phyloP scores from a whole-genome alignment of 2,113 vertebrate genomes.

The Strigops habroptila region DNA sequence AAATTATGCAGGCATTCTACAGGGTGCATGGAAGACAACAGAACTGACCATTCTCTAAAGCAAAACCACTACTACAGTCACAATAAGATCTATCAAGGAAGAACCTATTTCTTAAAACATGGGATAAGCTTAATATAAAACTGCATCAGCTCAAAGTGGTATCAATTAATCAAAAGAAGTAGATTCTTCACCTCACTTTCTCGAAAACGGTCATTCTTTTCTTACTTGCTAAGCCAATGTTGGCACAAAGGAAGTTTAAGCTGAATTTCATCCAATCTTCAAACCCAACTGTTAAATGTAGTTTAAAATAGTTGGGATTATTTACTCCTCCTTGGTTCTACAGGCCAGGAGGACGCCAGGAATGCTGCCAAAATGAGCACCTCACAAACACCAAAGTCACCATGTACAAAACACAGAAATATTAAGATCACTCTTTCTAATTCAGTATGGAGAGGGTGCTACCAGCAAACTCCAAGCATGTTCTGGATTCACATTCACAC shows the following conservation, averaged over 20 bases:
- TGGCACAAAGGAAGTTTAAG: conserved; percentile 29
- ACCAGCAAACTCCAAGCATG: neutral
- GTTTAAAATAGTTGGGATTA: conserved; percentile 28
- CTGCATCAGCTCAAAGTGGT: neutral
- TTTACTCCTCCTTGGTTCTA: neutral
- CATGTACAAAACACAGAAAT: neutral
- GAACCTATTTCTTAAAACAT: neutral
- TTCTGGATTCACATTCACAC: neutral
- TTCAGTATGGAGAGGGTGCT: accelerated
- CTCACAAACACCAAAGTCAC: neutral
- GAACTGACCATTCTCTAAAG: neutral
- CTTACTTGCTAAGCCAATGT: neutral
- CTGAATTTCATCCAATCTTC: conserved; percentile 23
- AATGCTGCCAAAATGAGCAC: neutral
- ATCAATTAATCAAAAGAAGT: neutral
- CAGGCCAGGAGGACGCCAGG: neutral
- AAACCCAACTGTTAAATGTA: neutral
- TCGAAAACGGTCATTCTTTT: neutral
- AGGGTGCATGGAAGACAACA: neutral
- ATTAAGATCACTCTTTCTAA: neutral
- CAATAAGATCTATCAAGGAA: neutral
- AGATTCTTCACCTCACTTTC: neutral
- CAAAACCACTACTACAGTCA: neutral
- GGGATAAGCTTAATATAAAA: neutral
- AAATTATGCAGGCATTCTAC: neutral